Conservation (phyloP, 2,113 vertebrate species). For the Lontra canadensis region DNA sequence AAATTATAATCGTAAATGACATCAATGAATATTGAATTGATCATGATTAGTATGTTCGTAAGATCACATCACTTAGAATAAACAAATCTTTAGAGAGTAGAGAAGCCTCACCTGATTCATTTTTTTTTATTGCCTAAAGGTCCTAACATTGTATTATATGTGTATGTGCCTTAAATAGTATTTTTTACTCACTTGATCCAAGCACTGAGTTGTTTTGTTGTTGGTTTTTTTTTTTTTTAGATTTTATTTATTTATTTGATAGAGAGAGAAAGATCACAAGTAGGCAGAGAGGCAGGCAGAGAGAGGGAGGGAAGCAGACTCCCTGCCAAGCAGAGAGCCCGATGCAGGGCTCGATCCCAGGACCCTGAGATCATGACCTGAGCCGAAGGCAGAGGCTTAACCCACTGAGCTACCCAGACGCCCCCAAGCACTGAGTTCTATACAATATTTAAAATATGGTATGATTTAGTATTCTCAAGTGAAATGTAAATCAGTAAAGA, state of each 20-base stretch:
- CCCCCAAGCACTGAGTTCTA: neutral
- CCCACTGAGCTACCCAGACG: too few species aligned
- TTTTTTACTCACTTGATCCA: neutral
- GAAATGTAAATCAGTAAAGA: neutral
- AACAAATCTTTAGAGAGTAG: neutral
- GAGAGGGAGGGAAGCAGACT: too few species aligned
- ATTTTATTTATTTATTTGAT: too few species aligned
- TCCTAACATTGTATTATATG: neutral
- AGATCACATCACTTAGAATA: neutral
- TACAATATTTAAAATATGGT: neutral
- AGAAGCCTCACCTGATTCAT: neutral
- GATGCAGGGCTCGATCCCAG: too few species aligned
- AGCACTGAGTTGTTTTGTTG: neutral
- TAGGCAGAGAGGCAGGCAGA: too few species aligned
- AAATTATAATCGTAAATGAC: neutral
- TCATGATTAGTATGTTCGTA: neutral
- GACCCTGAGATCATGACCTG: too few species aligned
- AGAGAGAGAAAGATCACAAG: too few species aligned
- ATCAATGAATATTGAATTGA: neutral
- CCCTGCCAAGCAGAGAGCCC: too few species aligned
- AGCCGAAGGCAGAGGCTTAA: too few species aligned
- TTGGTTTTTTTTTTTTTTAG: too few species aligned
- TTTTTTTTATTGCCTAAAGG: neutral
- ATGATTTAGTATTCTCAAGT: neutral
- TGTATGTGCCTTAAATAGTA: neutral